Conservation (phyloP, 1,140 invertebrate species). For the Propsilocerus akamusi region DNA sequence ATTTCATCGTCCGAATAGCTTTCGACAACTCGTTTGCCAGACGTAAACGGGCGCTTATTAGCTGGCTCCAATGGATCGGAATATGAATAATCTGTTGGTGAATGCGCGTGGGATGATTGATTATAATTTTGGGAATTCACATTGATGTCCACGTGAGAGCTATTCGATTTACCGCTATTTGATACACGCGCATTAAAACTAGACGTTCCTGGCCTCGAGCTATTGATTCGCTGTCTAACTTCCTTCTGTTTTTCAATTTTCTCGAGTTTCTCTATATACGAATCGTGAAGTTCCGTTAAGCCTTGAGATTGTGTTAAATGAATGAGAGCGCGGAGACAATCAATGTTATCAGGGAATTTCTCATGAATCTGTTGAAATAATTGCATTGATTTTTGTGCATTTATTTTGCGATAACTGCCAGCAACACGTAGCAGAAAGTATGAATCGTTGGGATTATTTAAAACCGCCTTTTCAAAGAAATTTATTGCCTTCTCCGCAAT, state of each 20-base stretch:
- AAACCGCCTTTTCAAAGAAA: constrained; percentile 73
- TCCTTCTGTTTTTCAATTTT: constrained; percentile 67
- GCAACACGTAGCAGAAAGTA: constrained; percentile 75
- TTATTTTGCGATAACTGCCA: constrained; percentile 59
- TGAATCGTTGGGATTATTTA: constrained; percentile 70
- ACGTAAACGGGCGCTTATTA: neutral
- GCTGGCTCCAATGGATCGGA: neutral
- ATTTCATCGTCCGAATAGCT: constrained; percentile 1
- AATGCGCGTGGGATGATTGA: neutral
- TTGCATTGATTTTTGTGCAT: constrained; percentile 63
- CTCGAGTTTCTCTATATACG: constrained; percentile 33
- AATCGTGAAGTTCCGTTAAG: constrained; percentile 54
- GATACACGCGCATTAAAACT: neutral
- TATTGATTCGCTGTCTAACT: constrained; percentile 35
- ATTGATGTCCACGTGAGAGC: neutral
- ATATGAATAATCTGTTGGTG: neutral
- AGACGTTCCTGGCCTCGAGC: constrained; percentile 19
- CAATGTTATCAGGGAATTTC: constrained; percentile 69
- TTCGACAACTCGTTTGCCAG: neutral
- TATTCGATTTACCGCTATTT: neutral
- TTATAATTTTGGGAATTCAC: neutral
- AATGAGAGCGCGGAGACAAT: constrained; percentile 71
- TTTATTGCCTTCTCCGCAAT: constrained; percentile 70
- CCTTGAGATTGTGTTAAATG: constrained; percentile 51
- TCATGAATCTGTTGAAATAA: constrained; percentile 62